These are phyloP conservation scores for Lepisosteus oculatus DNA, from an alignment of 2,113 vertebrate species.

Conservation along the genomic window DNA sequence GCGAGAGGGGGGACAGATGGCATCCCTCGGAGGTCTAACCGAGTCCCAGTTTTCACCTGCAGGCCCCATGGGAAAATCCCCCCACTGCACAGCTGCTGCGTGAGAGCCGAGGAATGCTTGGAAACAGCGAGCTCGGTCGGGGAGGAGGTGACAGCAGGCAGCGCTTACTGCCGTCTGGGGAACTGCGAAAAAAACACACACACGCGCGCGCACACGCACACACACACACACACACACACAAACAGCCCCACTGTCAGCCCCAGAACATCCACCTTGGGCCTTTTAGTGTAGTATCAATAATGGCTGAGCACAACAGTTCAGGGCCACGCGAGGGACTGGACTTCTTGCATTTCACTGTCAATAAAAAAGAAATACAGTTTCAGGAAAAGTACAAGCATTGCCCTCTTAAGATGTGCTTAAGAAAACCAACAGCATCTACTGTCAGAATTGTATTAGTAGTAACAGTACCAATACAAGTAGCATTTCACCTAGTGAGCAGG, in stretches of 20 bases:
- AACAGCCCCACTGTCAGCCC: neutral
- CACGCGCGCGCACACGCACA: neutral
- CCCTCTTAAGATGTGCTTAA: no score
- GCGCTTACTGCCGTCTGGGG: slow-evolving; percentile 20
- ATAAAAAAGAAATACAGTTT: no score
- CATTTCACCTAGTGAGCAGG: no score
- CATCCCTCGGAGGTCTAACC: slow-evolving; percentile 64
- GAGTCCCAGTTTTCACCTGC: slow-evolving; percentile 77
- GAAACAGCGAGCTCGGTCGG: slow-evolving; percentile 38
- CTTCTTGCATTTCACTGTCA: no score
- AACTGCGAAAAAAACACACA: neutral
- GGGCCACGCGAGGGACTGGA: no score
- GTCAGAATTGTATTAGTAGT: no score
- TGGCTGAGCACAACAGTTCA: no score
- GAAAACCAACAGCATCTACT: no score
- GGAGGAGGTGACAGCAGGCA: slow-evolving; percentile 39
- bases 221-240: neutral
- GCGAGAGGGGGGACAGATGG: slow-evolving; percentile 72
- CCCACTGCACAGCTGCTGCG: slow-evolving; percentile 61
- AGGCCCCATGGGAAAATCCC: slow-evolving; percentile 67
- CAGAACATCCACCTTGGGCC: no score
- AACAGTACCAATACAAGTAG: no score
- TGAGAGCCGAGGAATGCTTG: slow-evolving; percentile 61
- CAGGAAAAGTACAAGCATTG: no score
- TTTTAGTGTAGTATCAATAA: no score